Evolutionary conservation across 2,888 invertebrate genomes (phyloP), one percentile per base, ranked within the genome.

Genomic region (Campoplex nolae): DNA sequence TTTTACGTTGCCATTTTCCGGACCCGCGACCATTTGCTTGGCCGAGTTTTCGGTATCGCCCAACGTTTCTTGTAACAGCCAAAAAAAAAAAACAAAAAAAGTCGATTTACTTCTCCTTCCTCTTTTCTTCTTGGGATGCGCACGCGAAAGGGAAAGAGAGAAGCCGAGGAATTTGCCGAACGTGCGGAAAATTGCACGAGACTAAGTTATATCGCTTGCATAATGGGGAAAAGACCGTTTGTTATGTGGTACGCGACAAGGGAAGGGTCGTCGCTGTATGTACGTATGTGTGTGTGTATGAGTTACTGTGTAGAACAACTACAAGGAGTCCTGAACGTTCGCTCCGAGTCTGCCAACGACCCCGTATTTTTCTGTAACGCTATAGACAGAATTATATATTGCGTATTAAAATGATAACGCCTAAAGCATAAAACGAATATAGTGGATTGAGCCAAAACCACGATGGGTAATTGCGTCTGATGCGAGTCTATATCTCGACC

Each of bases 161-260:
- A 51, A 68, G 45, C 38, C 67, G 78, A 78, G 85, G 88, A 89
- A 90, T 90, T 86, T 88, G 73, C 88, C 86, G 88, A 90, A 90
- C 88, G 88, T 86, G 86, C 81, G 87, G 89, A 90, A 91, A 90
- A 90, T 90, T 90, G 88, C 90, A 88, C 87, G 84, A 83, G 87
- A 87, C 76, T 89, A 90, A 90, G 90, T 90, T 84, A 88, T 88
- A 88, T 89, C 88, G 89, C 85, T 82, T 88, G 88, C 88, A 88
- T 89, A 90, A 90, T 86, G 78, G 78, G 80, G 48, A 62, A 13
- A 65, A 56, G 62, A 77, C 54, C 73, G 82, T 79, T 86, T 83
- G 85, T 83, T 86, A 78, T 83, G 65, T 65, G 73, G n/a, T 16
- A 65, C 35, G 74, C 48, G 28, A 35, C 28, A 11, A 45, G 45